Percentiles rank a stretch among this genome's conserved stretches.
Conservation (phyloP, 2,113 vertebrate species). For the Pedetes capensis region DNA sequence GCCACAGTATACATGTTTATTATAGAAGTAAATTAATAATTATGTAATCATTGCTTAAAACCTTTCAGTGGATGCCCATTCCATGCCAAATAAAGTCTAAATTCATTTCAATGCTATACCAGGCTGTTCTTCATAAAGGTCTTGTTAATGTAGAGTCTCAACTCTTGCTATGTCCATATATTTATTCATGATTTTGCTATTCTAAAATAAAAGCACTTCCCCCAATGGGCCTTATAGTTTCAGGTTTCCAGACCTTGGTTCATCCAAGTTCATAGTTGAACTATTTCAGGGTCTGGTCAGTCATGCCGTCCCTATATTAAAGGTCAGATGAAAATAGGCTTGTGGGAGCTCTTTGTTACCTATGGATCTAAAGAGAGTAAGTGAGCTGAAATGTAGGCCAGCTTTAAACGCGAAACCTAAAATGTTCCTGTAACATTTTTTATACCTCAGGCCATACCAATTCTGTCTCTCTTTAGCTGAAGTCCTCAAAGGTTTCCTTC, state of each 20-base stretch:
- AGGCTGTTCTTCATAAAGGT: not conserved
- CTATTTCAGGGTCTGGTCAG: conserved; percentile 57
- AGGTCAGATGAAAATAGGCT: conserved; percentile 51
- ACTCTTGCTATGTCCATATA: not conserved
- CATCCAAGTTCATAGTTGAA: conserved; percentile 30
- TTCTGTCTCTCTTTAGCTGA: conserved; percentile 24
- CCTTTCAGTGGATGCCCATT: not conserved
- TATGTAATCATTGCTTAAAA: conserved; percentile 8
- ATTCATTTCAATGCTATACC: not conserved
- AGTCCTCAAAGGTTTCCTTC: not conserved
- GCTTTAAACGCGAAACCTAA: conserved; percentile 56
- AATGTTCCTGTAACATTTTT: conserved; percentile 24
- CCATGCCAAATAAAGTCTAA: not conserved
- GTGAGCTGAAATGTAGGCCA: conserved; percentile 71
- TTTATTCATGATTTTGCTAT: conserved; percentile 36
- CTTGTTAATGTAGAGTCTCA: not conserved
- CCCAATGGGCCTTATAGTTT: not conserved
- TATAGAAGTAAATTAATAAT: not conserved
- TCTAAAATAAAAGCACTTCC: conserved; percentile 23
- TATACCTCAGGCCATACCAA: not conserved
- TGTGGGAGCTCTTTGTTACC: conserved; percentile 69
- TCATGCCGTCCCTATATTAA: conserved; percentile 24
- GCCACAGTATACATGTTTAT: not conserved
- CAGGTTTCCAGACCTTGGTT: conserved; percentile 21
- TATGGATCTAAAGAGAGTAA: conserved; percentile 62